A percentile compares a stretch with the other conserved stretches of the same genome.
Conservation (phyloP, 2,113 vertebrate genomes). For the Chaetops frenatus region DNA sequence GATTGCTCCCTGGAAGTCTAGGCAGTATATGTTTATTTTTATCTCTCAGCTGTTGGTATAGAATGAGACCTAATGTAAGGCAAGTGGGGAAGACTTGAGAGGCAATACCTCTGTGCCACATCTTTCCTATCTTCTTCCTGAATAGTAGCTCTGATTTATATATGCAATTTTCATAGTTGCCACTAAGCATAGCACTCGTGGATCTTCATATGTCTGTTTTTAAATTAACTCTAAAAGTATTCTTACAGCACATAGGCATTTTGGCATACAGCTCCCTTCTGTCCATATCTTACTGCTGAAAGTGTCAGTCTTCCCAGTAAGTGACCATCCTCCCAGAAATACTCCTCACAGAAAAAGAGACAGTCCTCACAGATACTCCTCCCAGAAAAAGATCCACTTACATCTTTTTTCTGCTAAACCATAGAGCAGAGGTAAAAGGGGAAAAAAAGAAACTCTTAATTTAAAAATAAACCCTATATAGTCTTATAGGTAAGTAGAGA, state of each 20-base stretch:
- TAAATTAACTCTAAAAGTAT: background rate
- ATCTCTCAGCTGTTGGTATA: background rate
- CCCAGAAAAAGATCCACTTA: background rate
- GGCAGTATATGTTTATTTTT: background rate
- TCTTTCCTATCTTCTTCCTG: background rate
- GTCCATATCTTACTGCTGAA: background rate
- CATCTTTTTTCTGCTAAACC: background rate
- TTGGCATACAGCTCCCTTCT: background rate
- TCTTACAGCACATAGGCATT: background rate
- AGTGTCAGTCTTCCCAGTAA: background rate
- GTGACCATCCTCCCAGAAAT: background rate
- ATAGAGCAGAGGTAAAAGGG: background rate
- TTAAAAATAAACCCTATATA: background rate
- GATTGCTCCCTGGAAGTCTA: background rate
- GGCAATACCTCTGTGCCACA: background rate
- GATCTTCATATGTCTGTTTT: background rate
- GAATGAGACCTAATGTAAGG: background rate
- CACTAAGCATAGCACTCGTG: background rate
- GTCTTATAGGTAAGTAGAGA: background rate
- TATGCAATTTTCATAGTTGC: background rate
- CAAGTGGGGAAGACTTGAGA: background rate
- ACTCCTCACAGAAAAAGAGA: background rate
- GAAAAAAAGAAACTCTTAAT: background rate
- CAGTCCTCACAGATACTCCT: background rate
- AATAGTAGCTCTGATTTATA: background rate